Conservation (phyloP, 2,888 invertebrate species). For the Disparrhopalites patrizii region DNA sequence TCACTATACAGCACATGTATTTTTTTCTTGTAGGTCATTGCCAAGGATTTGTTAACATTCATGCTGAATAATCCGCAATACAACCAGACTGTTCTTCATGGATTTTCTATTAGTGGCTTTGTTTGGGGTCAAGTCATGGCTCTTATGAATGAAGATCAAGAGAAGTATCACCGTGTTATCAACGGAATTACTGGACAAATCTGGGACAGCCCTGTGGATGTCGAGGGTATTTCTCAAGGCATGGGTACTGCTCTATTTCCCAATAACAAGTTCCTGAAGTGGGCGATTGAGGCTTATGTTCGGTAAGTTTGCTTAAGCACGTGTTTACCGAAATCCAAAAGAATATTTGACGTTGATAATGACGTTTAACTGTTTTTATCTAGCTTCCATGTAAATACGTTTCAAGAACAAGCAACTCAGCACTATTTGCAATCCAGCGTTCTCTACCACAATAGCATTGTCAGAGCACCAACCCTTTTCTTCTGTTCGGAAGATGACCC, state of each 20-base stretch:
- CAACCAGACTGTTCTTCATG: slow-evolving; percentile 72
- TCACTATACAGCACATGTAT: no score
- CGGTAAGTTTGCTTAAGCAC: slow-evolving; percentile 53
- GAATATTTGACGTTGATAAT: no score
- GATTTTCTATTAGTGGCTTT: slow-evolving; percentile 76
- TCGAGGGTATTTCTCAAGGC: slow-evolving; percentile 55
- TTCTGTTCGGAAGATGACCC: slow-evolving; percentile 68
- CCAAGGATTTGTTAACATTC: slow-evolving; percentile 69
- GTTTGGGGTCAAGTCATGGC: slow-evolving; percentile 76
- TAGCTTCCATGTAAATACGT: slow-evolving; percentile 76
- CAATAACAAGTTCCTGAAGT: slow-evolving; percentile 53
- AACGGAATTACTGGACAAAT: slow-evolving; percentile 66
- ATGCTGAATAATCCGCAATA: slow-evolving; percentile 64
- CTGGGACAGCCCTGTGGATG: slow-evolving; percentile 73
- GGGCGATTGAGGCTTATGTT: slow-evolving; percentile 53
- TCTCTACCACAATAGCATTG: slow-evolving; percentile 72
- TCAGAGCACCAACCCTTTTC: slow-evolving; percentile 71
- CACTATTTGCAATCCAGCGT: slow-evolving; percentile 80
- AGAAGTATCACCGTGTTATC: slow-evolving; percentile 53
- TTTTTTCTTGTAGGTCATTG: slow-evolving; percentile 61
- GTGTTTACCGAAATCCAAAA: no score
- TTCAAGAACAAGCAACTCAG: slow-evolving; percentile 73
- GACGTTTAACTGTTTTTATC: no score
- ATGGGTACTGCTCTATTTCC: slow-evolving; percentile 56
- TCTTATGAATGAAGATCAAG: slow-evolving; percentile 55